These are phyloP conservation scores for Harmothoe impar DNA, from an alignment of 2,888 invertebrate genomes.

Conservation along the genomic window DNA sequence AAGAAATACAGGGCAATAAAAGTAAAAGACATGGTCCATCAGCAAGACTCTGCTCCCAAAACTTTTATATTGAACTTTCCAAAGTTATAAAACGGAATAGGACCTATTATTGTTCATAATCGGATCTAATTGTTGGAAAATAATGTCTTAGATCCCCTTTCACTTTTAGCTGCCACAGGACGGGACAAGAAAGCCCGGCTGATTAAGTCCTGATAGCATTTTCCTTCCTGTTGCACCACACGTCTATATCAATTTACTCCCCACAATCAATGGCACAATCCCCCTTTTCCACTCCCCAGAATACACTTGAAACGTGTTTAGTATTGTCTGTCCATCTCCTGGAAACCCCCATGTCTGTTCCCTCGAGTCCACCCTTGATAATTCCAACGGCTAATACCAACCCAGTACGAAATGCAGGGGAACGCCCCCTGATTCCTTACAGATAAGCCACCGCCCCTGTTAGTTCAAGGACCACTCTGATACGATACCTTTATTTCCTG, in stretches of 20 bases:
- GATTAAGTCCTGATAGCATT: background rate
- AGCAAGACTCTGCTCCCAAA: background rate
- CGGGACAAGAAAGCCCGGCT: background rate
- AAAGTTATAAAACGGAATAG: too few relatives aligned
- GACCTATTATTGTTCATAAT: background rate
- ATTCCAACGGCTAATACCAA: too few relatives aligned
- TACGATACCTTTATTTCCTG: too few relatives aligned
- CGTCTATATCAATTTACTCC: slow-evolving; percentile 27
- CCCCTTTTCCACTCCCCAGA: background rate
- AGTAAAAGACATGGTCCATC: background rate
- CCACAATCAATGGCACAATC: background rate
- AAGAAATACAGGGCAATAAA: background rate
- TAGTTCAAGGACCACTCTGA: too few relatives aligned
- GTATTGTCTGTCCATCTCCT: slow-evolving; percentile 14
- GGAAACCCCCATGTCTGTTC: background rate
- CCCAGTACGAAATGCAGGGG: too few relatives aligned
- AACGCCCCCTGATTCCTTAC: too few relatives aligned
- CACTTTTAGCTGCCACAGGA: background rate
- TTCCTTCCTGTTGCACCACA: background rate
- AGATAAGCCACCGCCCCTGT: too few relatives aligned
- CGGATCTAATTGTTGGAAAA: background rate
- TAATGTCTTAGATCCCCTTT: background rate
- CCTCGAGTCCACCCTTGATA: too few relatives aligned
- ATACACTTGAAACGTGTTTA: background rate
- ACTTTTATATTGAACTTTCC: background rate